A percentile compares a stretch with the other conserved stretches of the same genome.
Conservation (phyloP, 1,140 invertebrate species). For the Kradibia gibbosae region DNA sequence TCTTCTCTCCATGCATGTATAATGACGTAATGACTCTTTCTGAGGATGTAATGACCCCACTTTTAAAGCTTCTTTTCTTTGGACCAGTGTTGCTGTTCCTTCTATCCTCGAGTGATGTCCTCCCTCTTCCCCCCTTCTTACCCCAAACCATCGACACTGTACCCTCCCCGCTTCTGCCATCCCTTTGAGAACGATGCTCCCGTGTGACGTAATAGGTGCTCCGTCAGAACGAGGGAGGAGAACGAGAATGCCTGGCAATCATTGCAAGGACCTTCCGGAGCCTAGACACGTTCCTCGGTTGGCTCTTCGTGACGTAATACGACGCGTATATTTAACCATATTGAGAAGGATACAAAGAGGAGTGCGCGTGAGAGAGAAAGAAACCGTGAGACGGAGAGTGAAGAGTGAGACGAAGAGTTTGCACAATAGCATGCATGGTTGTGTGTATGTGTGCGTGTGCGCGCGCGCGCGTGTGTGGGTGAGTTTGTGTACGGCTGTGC, state of each 20-base stretch:
- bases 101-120: constrained; percentile 11
- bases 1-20: constrained; percentile 32
- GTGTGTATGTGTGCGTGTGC: too few species aligned
- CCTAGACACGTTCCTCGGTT: constrained; percentile 18
- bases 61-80: constrained; percentile 41
- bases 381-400: too few species aligned
- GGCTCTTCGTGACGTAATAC: constrained; percentile 27
- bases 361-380: too few species aligned
- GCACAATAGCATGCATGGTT: too few species aligned
- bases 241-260: constrained; percentile 28
- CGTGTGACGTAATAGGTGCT: constrained; percentile 37
- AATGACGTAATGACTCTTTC: constrained; percentile 52
- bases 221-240: neutral
- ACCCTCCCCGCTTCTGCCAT: too few species aligned
- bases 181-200: constrained; percentile 30
- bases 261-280: constrained; percentile 46
- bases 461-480: too few species aligned
- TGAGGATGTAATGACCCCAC: constrained; percentile 43
- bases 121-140: neutral
- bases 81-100: neutral
- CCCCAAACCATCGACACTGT: too few species aligned
- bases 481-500: too few species aligned
- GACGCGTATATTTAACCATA: constrained; percentile 7
- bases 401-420: too few species aligned
- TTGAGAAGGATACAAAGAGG: neutral